Percentiles rank a stretch among this genome's conserved stretches.
Evolutionary conservation across 2,113 vertebrate genomes (phyloP).

Genomic region (Macquaria ambigua): DNA sequence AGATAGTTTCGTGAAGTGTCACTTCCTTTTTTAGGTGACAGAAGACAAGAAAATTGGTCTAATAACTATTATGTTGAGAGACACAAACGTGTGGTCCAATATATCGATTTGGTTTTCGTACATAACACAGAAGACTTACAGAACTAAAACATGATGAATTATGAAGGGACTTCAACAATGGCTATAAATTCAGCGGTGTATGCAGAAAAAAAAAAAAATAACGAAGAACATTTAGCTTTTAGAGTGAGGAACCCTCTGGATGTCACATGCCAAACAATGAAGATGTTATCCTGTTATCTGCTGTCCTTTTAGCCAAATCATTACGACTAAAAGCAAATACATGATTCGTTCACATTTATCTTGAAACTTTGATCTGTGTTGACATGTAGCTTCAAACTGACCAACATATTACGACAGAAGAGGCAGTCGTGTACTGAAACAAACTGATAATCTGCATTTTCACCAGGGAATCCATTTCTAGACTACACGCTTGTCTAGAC

Average conservation of each 20-base stretch:
- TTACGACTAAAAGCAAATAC: too few relatives aligned
- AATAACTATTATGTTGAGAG: not conserved
- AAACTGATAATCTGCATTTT: not conserved
- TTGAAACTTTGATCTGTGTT: not conserved
- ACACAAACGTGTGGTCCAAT: too few relatives aligned
- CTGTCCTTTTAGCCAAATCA: not conserved
- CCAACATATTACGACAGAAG: not conserved
- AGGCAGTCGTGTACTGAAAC: not conserved
- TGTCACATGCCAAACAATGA: not conserved
- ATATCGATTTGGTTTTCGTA: too few relatives aligned
- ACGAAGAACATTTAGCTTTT: not conserved
- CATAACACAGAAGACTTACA: too few relatives aligned
- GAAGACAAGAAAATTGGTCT: not conserved
- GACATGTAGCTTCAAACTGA: not conserved
- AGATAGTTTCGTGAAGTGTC: not conserved
- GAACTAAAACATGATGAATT: not conserved
- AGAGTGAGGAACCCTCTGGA: not conserved
- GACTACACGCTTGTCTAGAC: too few relatives aligned
- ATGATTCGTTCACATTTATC: not conserved
- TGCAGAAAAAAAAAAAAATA: too few relatives aligned
- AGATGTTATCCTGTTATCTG: not conserved
- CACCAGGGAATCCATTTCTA: not conserved
- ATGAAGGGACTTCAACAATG: too few relatives aligned
- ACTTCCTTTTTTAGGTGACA: not conserved
- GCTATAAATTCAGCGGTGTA: not conserved